These are phyloP conservation scores for Darevskia mixta DNA, from an alignment of 2,797 vertebrate species.

Conservation along the genomic window DNA sequence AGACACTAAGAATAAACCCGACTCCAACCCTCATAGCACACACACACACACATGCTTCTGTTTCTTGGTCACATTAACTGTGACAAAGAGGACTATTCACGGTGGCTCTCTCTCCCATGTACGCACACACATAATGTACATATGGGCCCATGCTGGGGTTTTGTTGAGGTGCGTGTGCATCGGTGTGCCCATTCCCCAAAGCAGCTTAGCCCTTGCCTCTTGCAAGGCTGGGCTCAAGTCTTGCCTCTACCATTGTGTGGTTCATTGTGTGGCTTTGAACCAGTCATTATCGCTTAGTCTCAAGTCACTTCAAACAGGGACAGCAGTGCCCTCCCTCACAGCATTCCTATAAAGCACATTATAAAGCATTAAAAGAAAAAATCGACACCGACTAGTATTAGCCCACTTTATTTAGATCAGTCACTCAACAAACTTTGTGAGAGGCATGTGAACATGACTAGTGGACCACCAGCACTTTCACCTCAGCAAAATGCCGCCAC, in stretches of 20 bases:
- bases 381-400: not conserved
- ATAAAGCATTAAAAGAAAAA: not conserved
- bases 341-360: not conserved
- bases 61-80: not conserved
- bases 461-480: not conserved
- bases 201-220: too few relatives aligned
- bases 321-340: accelerated
- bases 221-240: not conserved
- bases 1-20: not conserved
- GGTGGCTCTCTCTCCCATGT: not conserved
- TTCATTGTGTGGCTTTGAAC: not conserved
- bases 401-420: not conserved
- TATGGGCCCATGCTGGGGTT: too few relatives aligned
- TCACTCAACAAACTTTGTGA: not conserved
- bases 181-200: not conserved
- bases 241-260: not conserved
- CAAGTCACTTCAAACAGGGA: not conserved
- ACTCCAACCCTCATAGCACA: not conserved
- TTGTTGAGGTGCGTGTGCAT: too few relatives aligned
- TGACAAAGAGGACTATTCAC: not conserved
- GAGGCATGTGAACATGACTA: not conserved
- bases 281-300: not conserved
- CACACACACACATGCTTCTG: not conserved
- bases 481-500: not conserved
- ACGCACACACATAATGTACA: too few relatives aligned